phyloP scores from a whole-genome alignment of 2,797 vertebrate genomes.

The Xenopus petersii region DNA sequence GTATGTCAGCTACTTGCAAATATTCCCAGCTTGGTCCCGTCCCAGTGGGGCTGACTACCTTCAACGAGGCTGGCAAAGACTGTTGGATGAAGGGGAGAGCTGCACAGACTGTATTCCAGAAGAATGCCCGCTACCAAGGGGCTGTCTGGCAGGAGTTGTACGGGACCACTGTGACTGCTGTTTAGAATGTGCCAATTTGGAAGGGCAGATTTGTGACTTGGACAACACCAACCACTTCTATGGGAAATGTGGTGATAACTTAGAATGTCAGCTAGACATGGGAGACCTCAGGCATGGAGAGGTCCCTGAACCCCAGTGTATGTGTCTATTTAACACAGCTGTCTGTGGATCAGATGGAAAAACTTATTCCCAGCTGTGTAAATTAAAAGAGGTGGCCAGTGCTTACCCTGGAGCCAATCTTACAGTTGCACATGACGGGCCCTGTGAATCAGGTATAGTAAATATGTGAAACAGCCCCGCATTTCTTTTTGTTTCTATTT shows the following conservation, averaged over 20 bases:
- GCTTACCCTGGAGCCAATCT: slow-evolving; percentile 61
- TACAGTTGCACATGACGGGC: slow-evolving; percentile 65
- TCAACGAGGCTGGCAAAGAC: slow-evolving; percentile 72
- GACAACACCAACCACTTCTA: slow-evolving; percentile 80
- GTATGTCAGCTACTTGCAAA: slow-evolving; percentile 48
- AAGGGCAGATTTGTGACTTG: slow-evolving; percentile 81
- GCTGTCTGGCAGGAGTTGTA: slow-evolving; percentile 73
- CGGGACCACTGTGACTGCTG: slow-evolving; percentile 74
- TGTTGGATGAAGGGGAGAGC: slow-evolving; percentile 74
- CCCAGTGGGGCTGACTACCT: slow-evolving; percentile 63
- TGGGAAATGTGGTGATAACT: slow-evolving; percentile 72
- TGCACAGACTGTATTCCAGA: slow-evolving; percentile 63
- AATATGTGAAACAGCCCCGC: slow-evolving; percentile 6
- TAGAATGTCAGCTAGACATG: slow-evolving; percentile 68
- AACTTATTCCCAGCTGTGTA: slow-evolving; percentile 75
- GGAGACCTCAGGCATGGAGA: slow-evolving; percentile 63
- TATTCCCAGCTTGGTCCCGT: slow-evolving; percentile 51
- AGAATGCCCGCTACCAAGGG: slow-evolving; percentile 64
- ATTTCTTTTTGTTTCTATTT: neutral
- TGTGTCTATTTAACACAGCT: slow-evolving; percentile 63
- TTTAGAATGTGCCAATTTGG: slow-evolving; percentile 78
- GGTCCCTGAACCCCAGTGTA: slow-evolving; percentile 75
- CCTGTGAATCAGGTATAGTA: slow-evolving; percentile 73
- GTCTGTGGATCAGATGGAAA: slow-evolving; percentile 76
- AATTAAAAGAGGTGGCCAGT: slow-evolving; percentile 69